Conservation (phyloP, 2,888 invertebrate species). For the Belgica antarctica region DNA sequence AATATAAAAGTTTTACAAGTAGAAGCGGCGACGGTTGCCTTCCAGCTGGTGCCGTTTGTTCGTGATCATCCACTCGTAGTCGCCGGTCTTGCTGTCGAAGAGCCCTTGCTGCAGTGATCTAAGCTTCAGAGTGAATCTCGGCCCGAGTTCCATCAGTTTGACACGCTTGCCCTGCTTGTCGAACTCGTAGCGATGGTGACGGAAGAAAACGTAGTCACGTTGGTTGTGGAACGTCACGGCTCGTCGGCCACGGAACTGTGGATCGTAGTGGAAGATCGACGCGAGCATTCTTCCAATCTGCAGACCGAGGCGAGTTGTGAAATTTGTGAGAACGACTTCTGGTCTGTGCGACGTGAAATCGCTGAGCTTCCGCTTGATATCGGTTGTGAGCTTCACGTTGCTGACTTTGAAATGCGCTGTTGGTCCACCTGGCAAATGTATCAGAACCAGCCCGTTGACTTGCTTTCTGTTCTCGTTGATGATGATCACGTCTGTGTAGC, state of each 20-base stretch:
- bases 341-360: slow-evolving; percentile 86
- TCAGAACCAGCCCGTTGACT: slow-evolving; percentile 88
- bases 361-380: slow-evolving; percentile 73
- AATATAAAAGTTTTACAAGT: slow-evolving; percentile 66
- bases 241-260: slow-evolving; percentile 89
- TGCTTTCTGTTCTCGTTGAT: slow-evolving; percentile 90
- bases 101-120: slow-evolving; percentile 93
- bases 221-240: slow-evolving; percentile 99
- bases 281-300: slow-evolving; percentile 90
- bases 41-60: slow-evolving; percentile 93
- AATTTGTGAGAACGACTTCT: slow-evolving; percentile 94
- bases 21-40: slow-evolving; percentile 87
- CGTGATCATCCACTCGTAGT: slow-evolving; percentile 93
- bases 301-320: slow-evolving; percentile 88
- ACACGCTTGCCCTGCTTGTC: slow-evolving; percentile 72
- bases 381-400: slow-evolving; percentile 85
- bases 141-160: slow-evolving; percentile 89
- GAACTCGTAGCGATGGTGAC: slow-evolving; percentile 96
- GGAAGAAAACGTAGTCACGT: slow-evolving; percentile 96
- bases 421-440: slow-evolving; percentile 94
- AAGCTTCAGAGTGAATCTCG: slow-evolving; percentile 90
- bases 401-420: slow-evolving; percentile 94
- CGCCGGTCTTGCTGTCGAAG: slow-evolving; percentile 94
- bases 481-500: slow-evolving; percentile 85
- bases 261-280: slow-evolving; percentile 91